Evolutionary conservation across 2,113 vertebrate genomes (phyloP).

Genomic region (Petaurus breviceps): DNA sequence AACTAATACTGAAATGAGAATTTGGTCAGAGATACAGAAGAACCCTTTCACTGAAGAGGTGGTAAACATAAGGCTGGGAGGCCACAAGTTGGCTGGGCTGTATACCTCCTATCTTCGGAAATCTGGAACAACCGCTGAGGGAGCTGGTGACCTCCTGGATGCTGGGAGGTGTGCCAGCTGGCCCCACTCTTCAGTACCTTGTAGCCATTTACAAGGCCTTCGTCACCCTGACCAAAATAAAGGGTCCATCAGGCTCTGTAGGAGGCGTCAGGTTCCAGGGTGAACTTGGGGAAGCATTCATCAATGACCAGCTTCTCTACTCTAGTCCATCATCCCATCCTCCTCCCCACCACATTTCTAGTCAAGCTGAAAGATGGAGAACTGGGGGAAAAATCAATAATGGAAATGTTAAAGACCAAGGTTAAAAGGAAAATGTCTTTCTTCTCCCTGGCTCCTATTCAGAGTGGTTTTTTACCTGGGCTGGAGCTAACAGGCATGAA

Average conservation of each 20-base stretch:
- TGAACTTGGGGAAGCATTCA: not conserved
- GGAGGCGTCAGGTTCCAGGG: not conserved
- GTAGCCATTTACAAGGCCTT: not conserved
- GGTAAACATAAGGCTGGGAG: not conserved
- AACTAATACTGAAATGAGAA: constrained; percentile 12
- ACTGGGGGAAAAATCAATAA: not conserved
- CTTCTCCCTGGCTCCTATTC: constrained; percentile 20
- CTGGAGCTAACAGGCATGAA: constrained; percentile 18
- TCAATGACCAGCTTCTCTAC: not conserved
- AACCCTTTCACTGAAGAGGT: not conserved
- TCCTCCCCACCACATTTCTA: not conserved
- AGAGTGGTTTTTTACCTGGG: constrained; percentile 38
- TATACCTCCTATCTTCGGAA: not conserved
- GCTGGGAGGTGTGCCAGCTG: not conserved
- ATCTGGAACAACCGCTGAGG: constrained; percentile 3
- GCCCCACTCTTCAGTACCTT: not conserved
- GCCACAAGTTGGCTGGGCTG: not conserved
- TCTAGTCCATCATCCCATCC: not conserved
- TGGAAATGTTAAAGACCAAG: constrained; percentile 5
- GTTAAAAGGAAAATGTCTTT: constrained; percentile 48
- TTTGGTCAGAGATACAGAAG: constrained; percentile 37
- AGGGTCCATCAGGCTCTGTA: not conserved
- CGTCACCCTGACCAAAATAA: not conserved
- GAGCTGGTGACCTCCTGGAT: not conserved
- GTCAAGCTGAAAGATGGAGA: not conserved